Evolutionary conservation across 2,113 vertebrate genomes (phyloP).

Genomic region (Choloepus hoffmanni): DNA sequence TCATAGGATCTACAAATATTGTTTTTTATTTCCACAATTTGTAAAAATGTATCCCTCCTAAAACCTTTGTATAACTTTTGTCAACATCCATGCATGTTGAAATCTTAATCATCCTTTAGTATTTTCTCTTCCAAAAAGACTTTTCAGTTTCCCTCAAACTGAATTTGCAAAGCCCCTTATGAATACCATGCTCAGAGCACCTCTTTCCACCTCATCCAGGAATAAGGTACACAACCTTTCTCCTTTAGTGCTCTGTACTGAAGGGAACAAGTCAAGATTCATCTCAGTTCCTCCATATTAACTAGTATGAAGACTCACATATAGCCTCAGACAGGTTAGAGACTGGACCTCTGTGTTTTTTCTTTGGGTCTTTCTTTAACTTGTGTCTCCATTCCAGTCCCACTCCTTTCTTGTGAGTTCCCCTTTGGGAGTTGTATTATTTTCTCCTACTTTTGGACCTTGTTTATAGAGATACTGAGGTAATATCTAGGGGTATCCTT

Average conservation of each 20-base stretch:
- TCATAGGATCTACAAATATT: neutral
- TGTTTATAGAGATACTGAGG: neutral
- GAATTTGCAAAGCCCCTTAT: neutral
- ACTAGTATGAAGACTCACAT: neutral
- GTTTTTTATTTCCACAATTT: neutral
- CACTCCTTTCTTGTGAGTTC: neutral
- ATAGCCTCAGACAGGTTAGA: neutral
- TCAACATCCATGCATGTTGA: neutral
- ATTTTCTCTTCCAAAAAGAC: accelerated
- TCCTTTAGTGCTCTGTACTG: neutral
- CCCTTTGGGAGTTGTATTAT: neutral
- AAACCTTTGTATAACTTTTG: neutral
- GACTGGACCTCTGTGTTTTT: neutral
- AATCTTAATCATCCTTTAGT: neutral
- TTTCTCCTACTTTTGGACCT: neutral
- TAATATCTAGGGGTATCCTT: neutral
- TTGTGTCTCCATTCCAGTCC: neutral
- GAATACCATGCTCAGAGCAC: neutral
- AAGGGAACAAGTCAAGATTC: neutral
- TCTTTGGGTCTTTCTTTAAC: neutral
- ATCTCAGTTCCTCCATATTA: neutral
- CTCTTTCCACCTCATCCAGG: neutral
- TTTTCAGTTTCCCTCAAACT: neutral
- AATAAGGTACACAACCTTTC: neutral
- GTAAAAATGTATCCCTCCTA: neutral